Evolutionary conservation across 2,113 vertebrate genomes (phyloP).

Genomic region (Rhinichthys klamathensis): DNA sequence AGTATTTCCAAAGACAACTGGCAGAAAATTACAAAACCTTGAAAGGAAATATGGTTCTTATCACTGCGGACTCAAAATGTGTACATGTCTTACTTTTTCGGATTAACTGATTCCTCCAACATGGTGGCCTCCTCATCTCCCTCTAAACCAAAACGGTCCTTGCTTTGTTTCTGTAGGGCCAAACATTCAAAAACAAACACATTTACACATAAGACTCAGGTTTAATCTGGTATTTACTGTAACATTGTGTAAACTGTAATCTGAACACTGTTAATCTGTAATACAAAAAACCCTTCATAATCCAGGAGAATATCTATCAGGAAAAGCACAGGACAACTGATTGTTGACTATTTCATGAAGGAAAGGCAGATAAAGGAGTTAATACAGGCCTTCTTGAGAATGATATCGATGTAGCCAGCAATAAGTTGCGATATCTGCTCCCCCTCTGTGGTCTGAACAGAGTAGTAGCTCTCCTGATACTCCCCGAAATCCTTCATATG

Average conservation of each 20-base stretch:
- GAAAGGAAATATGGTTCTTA: constrained; percentile 10
- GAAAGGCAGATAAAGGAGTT: constrained; percentile 1
- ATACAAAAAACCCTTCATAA: neutral
- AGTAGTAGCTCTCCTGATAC: constrained; percentile 99
- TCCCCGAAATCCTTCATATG: constrained; percentile 92
- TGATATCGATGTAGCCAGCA: constrained; percentile 97
- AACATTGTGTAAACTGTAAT: neutral
- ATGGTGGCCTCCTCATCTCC: constrained; percentile 98
- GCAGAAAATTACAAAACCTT: constrained; percentile 14
- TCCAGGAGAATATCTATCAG: neutral
- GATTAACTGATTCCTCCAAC: constrained; percentile 96
- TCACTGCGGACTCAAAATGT: neutral
- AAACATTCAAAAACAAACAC: neutral
- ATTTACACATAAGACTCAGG: neutral
- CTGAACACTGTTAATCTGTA: neutral
- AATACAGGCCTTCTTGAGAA: constrained; percentile 91
- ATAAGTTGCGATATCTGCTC: constrained; percentile 98
- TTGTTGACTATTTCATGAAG: neutral
- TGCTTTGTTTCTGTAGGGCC: constrained; percentile 90
- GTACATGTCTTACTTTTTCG: constrained; percentile 86
- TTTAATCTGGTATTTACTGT: neutral
- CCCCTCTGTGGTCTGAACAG: constrained; percentile 97
- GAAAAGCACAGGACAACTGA: neutral
- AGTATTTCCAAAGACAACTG: constrained; percentile 15
- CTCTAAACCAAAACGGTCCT: constrained; percentile 96